Evolutionary conservation across 2,888 invertebrate species (phyloP), one percentile per base, ranked within the genome.

Genomic region (Calliphora vomitoria): DNA sequence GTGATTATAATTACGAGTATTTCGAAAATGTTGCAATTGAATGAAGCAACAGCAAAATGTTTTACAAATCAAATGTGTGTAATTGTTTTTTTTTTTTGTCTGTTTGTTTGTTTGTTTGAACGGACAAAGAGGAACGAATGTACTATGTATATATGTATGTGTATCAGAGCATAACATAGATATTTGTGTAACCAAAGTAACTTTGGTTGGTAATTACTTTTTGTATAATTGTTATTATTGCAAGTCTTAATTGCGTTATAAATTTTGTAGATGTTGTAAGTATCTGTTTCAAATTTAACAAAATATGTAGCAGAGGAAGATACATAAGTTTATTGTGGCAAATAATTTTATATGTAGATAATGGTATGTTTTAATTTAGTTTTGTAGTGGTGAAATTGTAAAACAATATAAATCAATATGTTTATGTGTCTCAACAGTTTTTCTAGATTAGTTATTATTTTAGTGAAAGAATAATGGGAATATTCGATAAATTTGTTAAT

Each of bases 1-100:
- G 10, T 64, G 38, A 38, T 38, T 38, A 18, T 41, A 64, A 64
- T 64, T 64, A 64, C 64, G 38, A 64, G 35, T 18, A 1, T 31
- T 60, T 18, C 18, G 11, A 38, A 18, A 62, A 62, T 3, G 64
- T 38, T n/a, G 18, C 64, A 35, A 38, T n/a, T 38, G 18, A 38
- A 64, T 10, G 38, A 3, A 64, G 38, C 8, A 64, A 11, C n/a
- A 38, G 8, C 10, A 64, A 64, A 38, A 38, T 38, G 38, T 64
- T 38, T 20, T 18, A 18, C 64, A 64, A 64, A 64, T 64, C 64
- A 64, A 64, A 41, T 64, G 10, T 18, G 38, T 64, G 55, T 55
- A 55, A 5, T 10, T 44, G 44, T 11, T 6, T 44, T 44, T 1
- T 11, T 6, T 44, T 44, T 1, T 10, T 44, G 11, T 41, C 10